Base-by-base conservation (phyloP, 2,888 invertebrate species). In the Aporophyla nigra region DNA sequence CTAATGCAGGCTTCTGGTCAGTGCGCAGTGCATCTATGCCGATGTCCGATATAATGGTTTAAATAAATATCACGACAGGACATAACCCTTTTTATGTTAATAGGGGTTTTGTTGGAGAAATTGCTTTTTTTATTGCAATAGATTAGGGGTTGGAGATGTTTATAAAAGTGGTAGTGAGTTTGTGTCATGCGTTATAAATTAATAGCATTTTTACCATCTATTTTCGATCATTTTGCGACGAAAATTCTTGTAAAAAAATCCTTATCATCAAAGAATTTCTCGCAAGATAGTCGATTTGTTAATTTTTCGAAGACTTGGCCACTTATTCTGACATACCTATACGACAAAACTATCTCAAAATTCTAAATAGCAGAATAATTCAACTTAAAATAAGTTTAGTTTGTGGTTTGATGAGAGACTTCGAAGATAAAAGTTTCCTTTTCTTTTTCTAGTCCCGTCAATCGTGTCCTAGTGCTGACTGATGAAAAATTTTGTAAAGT, bases 1-100 rank as follows among this genome's bases (percentile, higher is more conserved):
- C 90, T 95, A 95, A 95, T 95, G 92, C 93, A 91, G 88, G 93
- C 90, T 90, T 89, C 89, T 87, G 89, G 90, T 89, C 92, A 91
- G 21, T 80, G 84, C 88, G 82, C 65, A 90, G 88, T 91, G 92
- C 92, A 91, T 91, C 92, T 90, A 92, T 87, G 75, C 70, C 84
- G 72, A 80, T 69, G 59, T 80, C 70, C 67, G 90, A 91, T 93
- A 86, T 65, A 86, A 91, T 92, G 90, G 86, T 76, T 86, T 84
- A 88, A 90, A 91, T 90, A 87, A 90, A 90, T 87, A 88, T 84
- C 78, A 78, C 78, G 74, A 83, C 71, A 82, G 67, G 71, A 56
- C 58, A 75, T 75, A 56, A 69, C 59, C n/a, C 49, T 76, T 88
- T 89, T 83, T 86, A 80, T 81, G 80, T 80, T 69, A 73, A 67